Base-by-base conservation (phyloP, 2,888 invertebrate genomes). In the Trimorus sp. region DNA sequence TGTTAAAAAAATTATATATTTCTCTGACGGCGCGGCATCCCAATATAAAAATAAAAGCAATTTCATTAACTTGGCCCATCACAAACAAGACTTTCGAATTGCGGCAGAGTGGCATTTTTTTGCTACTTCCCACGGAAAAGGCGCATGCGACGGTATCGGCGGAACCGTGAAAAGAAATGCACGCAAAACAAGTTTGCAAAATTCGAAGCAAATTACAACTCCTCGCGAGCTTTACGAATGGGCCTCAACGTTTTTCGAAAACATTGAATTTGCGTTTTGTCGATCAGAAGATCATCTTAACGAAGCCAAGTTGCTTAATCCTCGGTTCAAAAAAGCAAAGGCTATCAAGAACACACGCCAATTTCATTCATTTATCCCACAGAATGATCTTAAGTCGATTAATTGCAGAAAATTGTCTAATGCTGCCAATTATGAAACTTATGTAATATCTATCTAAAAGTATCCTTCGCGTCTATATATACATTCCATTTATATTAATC, bases 11-110 rank as follows among this genome's bases (percentile, higher is more conserved):
- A 63, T 63, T 37, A 37, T 26, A 16, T 73, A 73, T 56, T 73
- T 73, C 48, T 63, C 63, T 63, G 56, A 73, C 63, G 45, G 73
- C 15, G 53, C 73, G 42, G 51, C 51, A 11, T 60, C 70, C 15
- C 77, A 78, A 58, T 78, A 70, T 37, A 63, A 78, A 58, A 78
- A 70, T 37, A 63, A 78, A 58, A 78, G 62, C 51, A 78, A 58
- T 70, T 78, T 70, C 58, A 49, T 62, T 0, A 79, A 79, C 60
- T 60, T 79, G 4, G 42, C 37, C 58, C n/a, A 78, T 38, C 78
- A 71, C 48, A 14, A 65, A 26, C 38, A 62, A 63, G 78, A 78
- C 59, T 66, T 73, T 48, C 53, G 60, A 51, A 56, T 59, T 37
- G 42, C 42, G 40, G 73, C 73, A 45, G 66, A 79, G 26, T 79